Evolutionary conservation across 2,113 vertebrate genomes (phyloP).

Genomic region (Hystrix cristata): DNA sequence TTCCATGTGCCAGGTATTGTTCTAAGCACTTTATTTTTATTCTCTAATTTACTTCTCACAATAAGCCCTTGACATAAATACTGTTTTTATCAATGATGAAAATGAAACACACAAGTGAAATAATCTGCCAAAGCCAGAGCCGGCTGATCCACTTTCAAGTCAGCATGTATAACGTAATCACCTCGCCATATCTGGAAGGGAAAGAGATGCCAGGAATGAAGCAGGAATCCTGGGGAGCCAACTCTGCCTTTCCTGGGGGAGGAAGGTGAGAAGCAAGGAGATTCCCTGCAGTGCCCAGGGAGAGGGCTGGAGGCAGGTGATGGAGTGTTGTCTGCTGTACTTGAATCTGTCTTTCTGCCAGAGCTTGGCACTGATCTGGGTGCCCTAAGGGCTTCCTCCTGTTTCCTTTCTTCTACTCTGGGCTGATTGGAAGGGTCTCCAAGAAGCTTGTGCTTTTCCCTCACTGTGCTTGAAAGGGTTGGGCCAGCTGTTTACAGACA

Average conservation of each 20-base stretch:
- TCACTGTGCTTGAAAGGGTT: constrained; percentile 67
- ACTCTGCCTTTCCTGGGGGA: background rate
- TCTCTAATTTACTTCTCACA: background rate
- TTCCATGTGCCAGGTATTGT: background rate
- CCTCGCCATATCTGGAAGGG: background rate
- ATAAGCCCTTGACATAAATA: background rate
- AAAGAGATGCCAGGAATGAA: background rate
- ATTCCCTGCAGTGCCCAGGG: background rate
- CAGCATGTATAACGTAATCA: background rate
- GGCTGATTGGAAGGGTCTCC: background rate
- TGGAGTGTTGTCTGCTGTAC: background rate
- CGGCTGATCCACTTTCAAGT: background rate
- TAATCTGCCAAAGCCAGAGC: background rate
- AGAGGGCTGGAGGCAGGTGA: background rate
- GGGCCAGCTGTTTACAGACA: constrained; percentile 71
- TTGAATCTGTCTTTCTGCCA: background rate
- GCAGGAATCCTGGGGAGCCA: background rate
- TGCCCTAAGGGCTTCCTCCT: constrained; percentile 12
- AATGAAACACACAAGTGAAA: background rate
- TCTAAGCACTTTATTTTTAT: background rate
- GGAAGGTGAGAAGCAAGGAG: background rate
- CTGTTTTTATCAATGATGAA: background rate
- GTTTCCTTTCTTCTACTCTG: constrained; percentile 60
- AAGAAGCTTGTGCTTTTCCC: constrained; percentile 2
- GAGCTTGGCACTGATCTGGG: constrained; percentile 16